Conservation (phyloP, 1,140 invertebrate genomes). For the Bombus breviceps region DNA sequence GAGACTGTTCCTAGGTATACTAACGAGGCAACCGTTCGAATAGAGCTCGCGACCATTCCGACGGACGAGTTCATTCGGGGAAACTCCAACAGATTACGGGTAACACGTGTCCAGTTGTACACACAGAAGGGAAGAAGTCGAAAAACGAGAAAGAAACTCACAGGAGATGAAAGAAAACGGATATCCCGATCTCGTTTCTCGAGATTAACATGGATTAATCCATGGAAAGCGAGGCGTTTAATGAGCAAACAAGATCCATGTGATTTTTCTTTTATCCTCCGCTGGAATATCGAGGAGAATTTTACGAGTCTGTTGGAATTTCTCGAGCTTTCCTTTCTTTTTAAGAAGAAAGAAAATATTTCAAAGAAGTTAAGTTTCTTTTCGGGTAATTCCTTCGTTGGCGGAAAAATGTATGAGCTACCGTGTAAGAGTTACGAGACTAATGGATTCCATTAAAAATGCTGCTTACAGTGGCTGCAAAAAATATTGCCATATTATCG, state of each 20-base stretch:
- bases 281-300: background rate
- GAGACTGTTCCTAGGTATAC: slow-evolving; percentile 63
- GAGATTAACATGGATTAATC: slow-evolving; percentile 16
- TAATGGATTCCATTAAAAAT: slow-evolving; percentile 20
- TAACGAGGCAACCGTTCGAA: slow-evolving; percentile 56
- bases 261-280: background rate
- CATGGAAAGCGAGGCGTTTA: background rate
- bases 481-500: background rate
- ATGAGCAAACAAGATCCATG: slow-evolving; percentile 22
- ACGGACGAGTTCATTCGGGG: slow-evolving; percentile 32
- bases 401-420: background rate
- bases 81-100: slow-evolving; percentile 42
- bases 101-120: slow-evolving; percentile 37
- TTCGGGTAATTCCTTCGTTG: background rate
- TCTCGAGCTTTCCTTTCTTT: background rate
- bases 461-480: background rate
- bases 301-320: background rate
- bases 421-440: slow-evolving; percentile 8
- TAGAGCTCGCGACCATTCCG: slow-evolving; percentile 47
- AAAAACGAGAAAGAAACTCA: background rate
- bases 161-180: background rate
- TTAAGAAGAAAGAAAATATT: background rate
- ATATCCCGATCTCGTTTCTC: background rate
- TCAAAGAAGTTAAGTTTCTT: background rate
- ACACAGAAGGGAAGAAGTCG: background rate